phyloP scores from a whole-genome alignment of 1,140 invertebrate genomes.

The Hylaeus volcanicus region DNA sequence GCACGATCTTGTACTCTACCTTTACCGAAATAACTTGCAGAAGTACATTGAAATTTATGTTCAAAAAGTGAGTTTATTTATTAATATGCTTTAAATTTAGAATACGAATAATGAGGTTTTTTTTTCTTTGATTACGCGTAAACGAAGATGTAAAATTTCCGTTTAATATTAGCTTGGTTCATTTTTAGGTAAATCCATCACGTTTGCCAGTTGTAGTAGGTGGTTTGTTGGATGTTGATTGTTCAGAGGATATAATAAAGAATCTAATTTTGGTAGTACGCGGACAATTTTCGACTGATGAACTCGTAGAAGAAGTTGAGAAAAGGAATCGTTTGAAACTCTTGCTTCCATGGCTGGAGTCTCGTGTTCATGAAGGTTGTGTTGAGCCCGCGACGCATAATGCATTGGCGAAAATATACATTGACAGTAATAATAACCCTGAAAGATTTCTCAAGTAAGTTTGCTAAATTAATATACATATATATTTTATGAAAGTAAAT shows the following conservation, averaged over 20 bases:
- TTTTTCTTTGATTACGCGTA: constrained; percentile 1
- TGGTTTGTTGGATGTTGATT: constrained; percentile 98
- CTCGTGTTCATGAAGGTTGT: constrained; percentile 97
- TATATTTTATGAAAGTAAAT: neutral
- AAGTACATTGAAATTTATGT: constrained; percentile 99
- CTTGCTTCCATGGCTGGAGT: constrained; percentile 97
- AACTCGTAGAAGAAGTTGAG: constrained; percentile 98
- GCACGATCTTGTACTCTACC: constrained; percentile 98
- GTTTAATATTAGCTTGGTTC: constrained; percentile 26
- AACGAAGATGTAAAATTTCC: neutral
- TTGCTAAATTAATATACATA: neutral
- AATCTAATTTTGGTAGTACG: constrained; percentile 98
- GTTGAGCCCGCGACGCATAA: constrained; percentile 99
- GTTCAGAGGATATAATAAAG: constrained; percentile 99
- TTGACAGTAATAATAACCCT: constrained; percentile 99
- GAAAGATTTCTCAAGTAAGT: constrained; percentile 96
- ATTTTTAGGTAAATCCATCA: constrained; percentile 94
- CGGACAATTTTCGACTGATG: constrained; percentile 99
- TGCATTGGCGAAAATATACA: constrained; percentile 99
- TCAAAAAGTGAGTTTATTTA: constrained; percentile 95
- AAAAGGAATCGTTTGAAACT: constrained; percentile 98
- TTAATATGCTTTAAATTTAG: neutral
- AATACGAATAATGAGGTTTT: neutral
- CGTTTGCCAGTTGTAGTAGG: constrained; percentile 98
- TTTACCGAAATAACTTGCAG: constrained; percentile 98